These are phyloP conservation scores for Prosapia bicincta DNA, from an alignment of 2,888 invertebrate species.

Conservation along the genomic window DNA sequence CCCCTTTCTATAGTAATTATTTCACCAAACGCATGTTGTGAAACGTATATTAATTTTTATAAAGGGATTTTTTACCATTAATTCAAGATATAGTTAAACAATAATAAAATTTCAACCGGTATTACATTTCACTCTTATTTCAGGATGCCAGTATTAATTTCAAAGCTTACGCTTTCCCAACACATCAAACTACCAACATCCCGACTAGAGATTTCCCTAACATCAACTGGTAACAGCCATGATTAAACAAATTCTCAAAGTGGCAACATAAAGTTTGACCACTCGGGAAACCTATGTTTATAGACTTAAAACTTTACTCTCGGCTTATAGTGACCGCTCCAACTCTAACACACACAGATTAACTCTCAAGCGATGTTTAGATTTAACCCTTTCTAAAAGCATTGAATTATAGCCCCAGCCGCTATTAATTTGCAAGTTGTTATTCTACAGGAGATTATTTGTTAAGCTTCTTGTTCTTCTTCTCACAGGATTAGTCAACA, in stretches of 20 bases:
- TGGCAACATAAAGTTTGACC: not conserved
- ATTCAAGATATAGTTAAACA: no score
- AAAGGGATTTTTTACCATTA: no score
- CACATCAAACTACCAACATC: not conserved
- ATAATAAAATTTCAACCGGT: no score
- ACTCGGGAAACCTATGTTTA: not conserved
- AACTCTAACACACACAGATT: not conserved
- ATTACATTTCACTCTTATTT: no score
- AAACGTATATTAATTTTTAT: no score
- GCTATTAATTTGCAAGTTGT: not conserved
- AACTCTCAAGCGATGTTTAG: not conserved
- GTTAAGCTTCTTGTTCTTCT: not conserved
- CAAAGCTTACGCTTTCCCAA: no score
- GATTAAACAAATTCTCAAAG: not conserved
- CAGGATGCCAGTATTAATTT: no score
- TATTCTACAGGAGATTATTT: not conserved
- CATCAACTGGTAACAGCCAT: not conserved
- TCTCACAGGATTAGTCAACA: not conserved
- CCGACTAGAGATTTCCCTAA: not conserved
- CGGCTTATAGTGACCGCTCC: not conserved
- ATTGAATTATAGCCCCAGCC: not conserved
- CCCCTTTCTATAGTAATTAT: no score
- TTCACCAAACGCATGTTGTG: no score
- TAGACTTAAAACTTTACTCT: slow-evolving; percentile 2
- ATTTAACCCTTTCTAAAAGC: not conserved